These are phyloP conservation scores for Lasius platythorax DNA, from an alignment of 2,888 invertebrate species.

Conservation along the genomic window DNA sequence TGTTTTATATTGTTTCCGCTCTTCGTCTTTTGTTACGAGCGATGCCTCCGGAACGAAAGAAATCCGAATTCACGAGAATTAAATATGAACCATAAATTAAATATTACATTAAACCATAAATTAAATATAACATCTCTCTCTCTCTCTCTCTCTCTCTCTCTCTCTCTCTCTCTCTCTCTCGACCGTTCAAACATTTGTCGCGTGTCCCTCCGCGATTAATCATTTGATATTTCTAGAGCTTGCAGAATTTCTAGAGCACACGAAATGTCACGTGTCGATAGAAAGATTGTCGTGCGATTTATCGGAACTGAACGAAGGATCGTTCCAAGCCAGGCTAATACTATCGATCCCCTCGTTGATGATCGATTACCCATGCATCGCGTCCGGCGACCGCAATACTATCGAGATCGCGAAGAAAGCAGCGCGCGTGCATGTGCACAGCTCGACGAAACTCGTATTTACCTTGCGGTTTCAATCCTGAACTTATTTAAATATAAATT, in stretches of 20 bases:
- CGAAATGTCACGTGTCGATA: conserved; percentile 24
- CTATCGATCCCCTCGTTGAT: conserved; percentile 57
- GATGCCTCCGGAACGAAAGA: background rate
- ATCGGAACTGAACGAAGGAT: background rate
- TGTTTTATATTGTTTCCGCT: conserved; percentile 85
- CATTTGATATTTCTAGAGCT: conserved; percentile 6
- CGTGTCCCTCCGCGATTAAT: conserved; percentile 19
- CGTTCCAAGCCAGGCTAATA: conserved; percentile 3
- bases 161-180: too few species aligned
- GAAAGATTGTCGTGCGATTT: conserved; percentile 15
- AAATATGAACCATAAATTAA: background rate
- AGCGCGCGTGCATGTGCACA: conserved; percentile 65
- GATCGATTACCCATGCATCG: conserved; percentile 69
- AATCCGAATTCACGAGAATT: conserved; percentile 10
- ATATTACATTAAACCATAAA: too few species aligned
- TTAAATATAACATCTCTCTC: too few species aligned
- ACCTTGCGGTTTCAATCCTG: conserved; percentile 84
- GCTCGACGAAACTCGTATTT: conserved; percentile 80
- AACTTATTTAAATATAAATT: conserved; percentile 85
- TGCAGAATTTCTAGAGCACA: conserved; percentile 5
- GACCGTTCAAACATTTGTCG: background rate
- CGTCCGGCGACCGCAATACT: conserved; percentile 78
- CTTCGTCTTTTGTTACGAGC: conserved; percentile 79
- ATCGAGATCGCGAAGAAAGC: conserved; percentile 75
- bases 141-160: too few species aligned